Evolutionary conservation across 2,797 vertebrate genomes (phyloP).

Genomic region (Lagocephalus sceleratus): DNA sequence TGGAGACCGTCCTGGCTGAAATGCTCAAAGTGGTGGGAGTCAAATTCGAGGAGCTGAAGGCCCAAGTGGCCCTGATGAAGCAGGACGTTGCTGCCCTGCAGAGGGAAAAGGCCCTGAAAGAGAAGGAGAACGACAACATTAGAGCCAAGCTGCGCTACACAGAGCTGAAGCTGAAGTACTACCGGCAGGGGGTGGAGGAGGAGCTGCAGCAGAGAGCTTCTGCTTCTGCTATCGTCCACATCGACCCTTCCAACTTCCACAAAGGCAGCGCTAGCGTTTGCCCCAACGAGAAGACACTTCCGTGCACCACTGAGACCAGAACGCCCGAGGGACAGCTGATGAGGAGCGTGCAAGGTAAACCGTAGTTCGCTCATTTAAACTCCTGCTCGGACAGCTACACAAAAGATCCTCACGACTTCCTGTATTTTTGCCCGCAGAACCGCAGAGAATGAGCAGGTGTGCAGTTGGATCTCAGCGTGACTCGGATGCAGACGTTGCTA

Average conservation of each 20-base stretch:
- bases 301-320: slow-evolving; percentile 22
- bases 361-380: background rate
- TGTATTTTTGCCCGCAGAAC: slow-evolving; percentile 37
- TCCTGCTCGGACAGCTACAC: no score
- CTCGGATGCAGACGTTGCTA: slow-evolving; percentile 13
- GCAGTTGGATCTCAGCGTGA: slow-evolving; percentile 2
- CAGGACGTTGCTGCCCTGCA: slow-evolving; percentile 45
- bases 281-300: slow-evolving; percentile 7
- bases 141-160: slow-evolving; percentile 74
- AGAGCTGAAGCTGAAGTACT: slow-evolving; percentile 73
- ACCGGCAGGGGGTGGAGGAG: slow-evolving; percentile 67
- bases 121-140: slow-evolving; percentile 78
- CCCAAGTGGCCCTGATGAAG: slow-evolving; percentile 60
- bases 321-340: slow-evolving; percentile 2
- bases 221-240: slow-evolving; percentile 25
- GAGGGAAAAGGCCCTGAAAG: slow-evolving; percentile 70
- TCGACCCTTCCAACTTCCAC: slow-evolving; percentile 25
- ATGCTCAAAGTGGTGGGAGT: slow-evolving; percentile 79
- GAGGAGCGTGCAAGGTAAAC: slow-evolving; percentile 32
- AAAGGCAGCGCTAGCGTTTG: background rate
- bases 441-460: slow-evolving; percentile 23
- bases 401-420: background rate
- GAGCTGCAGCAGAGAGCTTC: slow-evolving; percentile 67
- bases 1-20: slow-evolving; percentile 79
- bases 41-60: slow-evolving; percentile 77